Evolutionary conservation across 2,797 vertebrate species (phyloP).

Genomic region (Geotria australis): DNA sequence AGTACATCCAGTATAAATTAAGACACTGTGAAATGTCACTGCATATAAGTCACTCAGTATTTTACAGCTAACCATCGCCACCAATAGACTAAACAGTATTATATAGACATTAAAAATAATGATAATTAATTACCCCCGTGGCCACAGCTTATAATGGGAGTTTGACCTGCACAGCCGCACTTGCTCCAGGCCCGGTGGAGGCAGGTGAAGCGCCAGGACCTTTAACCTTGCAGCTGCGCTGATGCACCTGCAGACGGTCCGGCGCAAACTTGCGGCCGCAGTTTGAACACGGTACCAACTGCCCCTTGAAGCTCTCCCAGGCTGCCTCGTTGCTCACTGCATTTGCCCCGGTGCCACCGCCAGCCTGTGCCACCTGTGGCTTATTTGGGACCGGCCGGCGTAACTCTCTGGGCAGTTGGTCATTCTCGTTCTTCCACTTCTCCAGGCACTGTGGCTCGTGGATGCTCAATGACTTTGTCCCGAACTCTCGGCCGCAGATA

Average conservation of each 20-base stretch:
- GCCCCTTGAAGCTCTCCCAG: constrained; percentile 2
- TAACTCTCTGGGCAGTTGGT: constrained; percentile 6
- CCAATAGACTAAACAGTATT: no score
- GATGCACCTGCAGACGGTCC: constrained; percentile 5
- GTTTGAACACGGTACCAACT: constrained; percentile 6
- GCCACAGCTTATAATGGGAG: no score
- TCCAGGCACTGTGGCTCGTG: constrained; percentile 26
- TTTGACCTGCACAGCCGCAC: no score
- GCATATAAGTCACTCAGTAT: no score
- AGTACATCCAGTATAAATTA: no score
- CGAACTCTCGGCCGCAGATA: constrained; percentile 19
- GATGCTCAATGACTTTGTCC: constrained; percentile 20
- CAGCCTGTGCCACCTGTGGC: neutral
- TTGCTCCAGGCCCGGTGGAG: no score
- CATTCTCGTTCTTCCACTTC: constrained; percentile 17
- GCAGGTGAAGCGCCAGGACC: neutral
- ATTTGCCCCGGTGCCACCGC: neutral
- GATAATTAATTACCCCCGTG: no score
- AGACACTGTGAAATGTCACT: no score
- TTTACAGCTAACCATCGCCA: no score
- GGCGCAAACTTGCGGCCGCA: constrained; percentile 6
- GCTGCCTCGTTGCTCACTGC: constrained; percentile 3
- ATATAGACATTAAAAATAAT: no score
- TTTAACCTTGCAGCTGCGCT: constrained; percentile 7
- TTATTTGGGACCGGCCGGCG: constrained; percentile 5